These are phyloP conservation scores for Cyclargus thomasi DNA, from an alignment of 1,140 invertebrate species.

Conservation along the genomic window DNA sequence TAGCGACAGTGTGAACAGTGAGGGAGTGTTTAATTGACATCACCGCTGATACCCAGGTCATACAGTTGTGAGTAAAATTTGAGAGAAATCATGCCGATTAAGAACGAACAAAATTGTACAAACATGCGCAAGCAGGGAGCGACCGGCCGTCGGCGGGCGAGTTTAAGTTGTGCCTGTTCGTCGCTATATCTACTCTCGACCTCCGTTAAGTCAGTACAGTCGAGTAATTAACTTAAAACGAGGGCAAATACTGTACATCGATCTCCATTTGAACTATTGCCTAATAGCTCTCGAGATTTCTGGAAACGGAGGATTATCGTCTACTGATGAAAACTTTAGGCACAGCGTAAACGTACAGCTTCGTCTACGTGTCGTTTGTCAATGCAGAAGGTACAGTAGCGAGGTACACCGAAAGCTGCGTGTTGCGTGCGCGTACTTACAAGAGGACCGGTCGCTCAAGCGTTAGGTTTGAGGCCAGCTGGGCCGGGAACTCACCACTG, in stretches of 20 bases:
- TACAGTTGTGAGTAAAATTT: constrained; percentile 62
- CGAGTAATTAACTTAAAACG: no score
- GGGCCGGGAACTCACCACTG: constrained; percentile 84
- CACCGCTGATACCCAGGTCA: constrained; percentile 65
- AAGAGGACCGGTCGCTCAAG: constrained; percentile 67
- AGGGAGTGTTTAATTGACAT: constrained; percentile 61
- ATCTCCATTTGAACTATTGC: no score
- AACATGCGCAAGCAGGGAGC: constrained; percentile 70
- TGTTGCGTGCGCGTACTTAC: constrained; percentile 62
- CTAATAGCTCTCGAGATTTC: no score
- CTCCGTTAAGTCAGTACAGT: no score
- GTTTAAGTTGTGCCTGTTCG: constrained; percentile 58
- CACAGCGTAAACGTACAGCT: constrained; percentile 13
- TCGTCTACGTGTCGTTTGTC: constrained; percentile 45
- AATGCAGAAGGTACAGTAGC: constrained; percentile 48
- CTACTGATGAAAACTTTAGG: neutral
- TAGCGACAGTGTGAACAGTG: constrained; percentile 64
- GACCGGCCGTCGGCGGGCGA: constrained; percentile 54
- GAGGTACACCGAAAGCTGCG: constrained; percentile 64
- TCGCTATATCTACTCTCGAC: neutral
- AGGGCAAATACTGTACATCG: no score
- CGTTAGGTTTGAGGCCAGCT: constrained; percentile 35
- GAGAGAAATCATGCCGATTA: constrained; percentile 67
- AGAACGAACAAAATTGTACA: constrained; percentile 54
- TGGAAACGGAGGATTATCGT: no score